A percentile compares a stretch with the other conserved stretches of the same genome.
Evolutionary conservation across 1,140 invertebrate species (phyloP).

Genomic region (Cheumatopsyche charites): DNA sequence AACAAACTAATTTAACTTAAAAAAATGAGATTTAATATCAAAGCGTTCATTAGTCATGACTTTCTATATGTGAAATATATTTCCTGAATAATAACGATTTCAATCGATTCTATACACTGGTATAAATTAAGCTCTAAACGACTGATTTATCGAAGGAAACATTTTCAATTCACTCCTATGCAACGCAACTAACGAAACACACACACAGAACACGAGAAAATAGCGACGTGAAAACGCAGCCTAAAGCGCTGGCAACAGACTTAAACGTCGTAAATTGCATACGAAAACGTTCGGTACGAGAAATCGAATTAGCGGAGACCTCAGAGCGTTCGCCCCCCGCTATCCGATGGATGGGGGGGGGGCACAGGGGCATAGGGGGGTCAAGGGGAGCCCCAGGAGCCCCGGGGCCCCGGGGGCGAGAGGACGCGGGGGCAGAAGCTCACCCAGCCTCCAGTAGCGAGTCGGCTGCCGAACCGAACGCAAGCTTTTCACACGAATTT

Average conservation of each 20-base stretch:
- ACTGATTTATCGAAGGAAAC: too few species aligned
- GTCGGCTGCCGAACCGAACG: constrained; percentile 35
- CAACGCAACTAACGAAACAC: too few species aligned
- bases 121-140: too few species aligned
- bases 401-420: not conserved
- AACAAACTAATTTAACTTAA: too few species aligned
- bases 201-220: too few species aligned
- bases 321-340: not conserved
- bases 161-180: too few species aligned
- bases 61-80: too few species aligned
- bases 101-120: too few species aligned
- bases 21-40: too few species aligned
- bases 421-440: not conserved
- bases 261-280: not conserved
- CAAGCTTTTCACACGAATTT: not conserved
- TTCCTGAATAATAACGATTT: too few species aligned
- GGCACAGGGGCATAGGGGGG: constrained; percentile 7
- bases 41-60: too few species aligned
- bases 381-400: constrained; percentile 9
- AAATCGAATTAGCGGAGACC: not conserved
- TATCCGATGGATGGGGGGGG: not conserved
- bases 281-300: not conserved
- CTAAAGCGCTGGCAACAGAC: not conserved
- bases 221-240: not conserved
- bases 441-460: constrained; percentile 43